Evolutionary conservation across 2,888 invertebrate species (phyloP).

Genomic region (Stegophylla sp.): DNA sequence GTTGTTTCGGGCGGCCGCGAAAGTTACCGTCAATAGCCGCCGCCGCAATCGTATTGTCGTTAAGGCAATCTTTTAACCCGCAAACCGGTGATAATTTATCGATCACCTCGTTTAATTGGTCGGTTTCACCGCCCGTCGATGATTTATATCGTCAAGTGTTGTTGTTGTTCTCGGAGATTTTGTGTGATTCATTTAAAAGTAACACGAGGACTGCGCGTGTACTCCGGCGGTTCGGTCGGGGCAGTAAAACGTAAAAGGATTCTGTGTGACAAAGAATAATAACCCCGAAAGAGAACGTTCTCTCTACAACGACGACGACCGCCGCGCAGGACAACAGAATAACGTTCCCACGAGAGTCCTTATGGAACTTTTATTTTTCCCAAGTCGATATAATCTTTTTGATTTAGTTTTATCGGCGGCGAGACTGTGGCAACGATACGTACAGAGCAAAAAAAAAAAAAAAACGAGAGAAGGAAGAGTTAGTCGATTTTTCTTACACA

Average conservation of each 20-base stretch:
- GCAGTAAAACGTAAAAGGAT: conserved; percentile 49
- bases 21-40: background rate
- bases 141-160: conserved; percentile 4
- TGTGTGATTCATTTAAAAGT: conserved; percentile 11
- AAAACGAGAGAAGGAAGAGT: conserved; percentile 18
- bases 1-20: background rate
- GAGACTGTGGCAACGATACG: conserved; percentile 1
- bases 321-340: conserved; percentile 45
- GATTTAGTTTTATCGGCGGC: conserved; percentile 58
- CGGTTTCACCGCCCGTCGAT: background rate
- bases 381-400: conserved; percentile 58
- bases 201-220: too few species aligned
- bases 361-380: conserved; percentile 55
- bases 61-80: background rate
- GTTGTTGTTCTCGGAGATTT: background rate
- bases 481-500: conserved; percentile 45
- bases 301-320: too few species aligned
- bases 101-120: background rate
- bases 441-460: background rate
- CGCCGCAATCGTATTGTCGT: background rate
- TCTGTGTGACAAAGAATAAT: conserved; percentile 35
- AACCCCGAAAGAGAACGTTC: conserved; percentile 39
- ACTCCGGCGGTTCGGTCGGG: background rate
- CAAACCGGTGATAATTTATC: background rate
- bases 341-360: conserved; percentile 55